A percentile compares a stretch with the other conserved stretches of the same genome.
These are phyloP conservation scores for Subacronicta megacephala DNA, from an alignment of 2,888 invertebrate genomes.

Conservation along the genomic window DNA sequence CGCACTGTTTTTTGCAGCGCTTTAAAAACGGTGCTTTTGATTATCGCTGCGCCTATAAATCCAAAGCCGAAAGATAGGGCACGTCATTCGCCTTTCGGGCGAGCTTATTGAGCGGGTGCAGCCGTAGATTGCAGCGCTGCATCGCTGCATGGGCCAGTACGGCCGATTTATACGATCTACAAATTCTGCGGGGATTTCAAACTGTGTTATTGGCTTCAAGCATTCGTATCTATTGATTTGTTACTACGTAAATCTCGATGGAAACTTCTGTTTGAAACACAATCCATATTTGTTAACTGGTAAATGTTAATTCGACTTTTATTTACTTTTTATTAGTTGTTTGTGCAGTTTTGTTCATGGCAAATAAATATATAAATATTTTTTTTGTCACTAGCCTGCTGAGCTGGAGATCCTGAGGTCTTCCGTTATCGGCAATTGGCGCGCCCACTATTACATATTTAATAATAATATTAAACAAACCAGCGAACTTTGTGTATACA, in stretches of 20 bases:
- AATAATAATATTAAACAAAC: too few species aligned
- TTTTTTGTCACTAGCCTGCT: too few species aligned
- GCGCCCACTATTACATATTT: too few species aligned
- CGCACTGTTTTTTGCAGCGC: conserved; percentile 36
- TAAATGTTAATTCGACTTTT: too few species aligned
- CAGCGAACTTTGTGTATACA: too few species aligned
- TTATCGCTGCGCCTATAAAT: conserved; percentile 52
- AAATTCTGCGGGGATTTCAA: conserved; percentile 54
- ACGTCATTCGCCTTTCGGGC: conserved; percentile 56
- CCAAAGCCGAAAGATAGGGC: conserved; percentile 56
- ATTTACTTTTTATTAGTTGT: conserved; percentile 1
- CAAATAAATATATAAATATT: too few species aligned
- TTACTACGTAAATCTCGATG: conserved; percentile 29
- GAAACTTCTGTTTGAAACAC: conserved; percentile 5
- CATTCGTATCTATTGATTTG: conserved; percentile 34
- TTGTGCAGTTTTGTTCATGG: too few species aligned
- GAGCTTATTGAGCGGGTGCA: conserved; percentile 58
- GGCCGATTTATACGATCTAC: conserved; percentile 54
- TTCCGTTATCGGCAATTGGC: too few species aligned
- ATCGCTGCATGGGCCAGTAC: conserved; percentile 38
- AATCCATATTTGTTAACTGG: too few species aligned
- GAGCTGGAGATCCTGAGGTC: too few species aligned
- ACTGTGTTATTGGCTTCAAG: conserved; percentile 43
- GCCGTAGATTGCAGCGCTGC: conserved; percentile 45
- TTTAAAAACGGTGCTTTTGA: conserved; percentile 45